Evolutionary conservation across 2,888 invertebrate genomes (phyloP), one percentile per base, ranked within the genome.

Genomic region (Callimorpha dominula): DNA sequence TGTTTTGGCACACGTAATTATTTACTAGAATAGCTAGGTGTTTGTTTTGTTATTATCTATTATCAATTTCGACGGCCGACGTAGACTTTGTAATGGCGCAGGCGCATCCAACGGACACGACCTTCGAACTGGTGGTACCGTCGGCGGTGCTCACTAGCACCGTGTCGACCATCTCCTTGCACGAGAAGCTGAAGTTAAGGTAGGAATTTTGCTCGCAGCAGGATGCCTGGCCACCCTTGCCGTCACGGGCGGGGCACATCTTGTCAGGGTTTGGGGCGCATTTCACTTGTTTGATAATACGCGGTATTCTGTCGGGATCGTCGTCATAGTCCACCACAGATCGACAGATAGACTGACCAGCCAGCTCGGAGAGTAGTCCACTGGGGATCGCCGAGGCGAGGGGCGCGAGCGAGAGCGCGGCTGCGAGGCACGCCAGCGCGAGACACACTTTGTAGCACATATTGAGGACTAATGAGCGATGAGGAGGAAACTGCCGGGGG

Each of bases 271-370:
- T 80, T 20, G 78, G 77, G 43, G 81, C 87, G 79, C 92, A 93
- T 78, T 78, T 81, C 68, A 92, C 79, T 81, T 86, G 82, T 81
- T 92, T 92, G 79, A 93, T 92, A 68, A 82, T 78, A 42, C 85
- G 86, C 74, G 92, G 93, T 71, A 90, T 83, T 17, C 92, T 86
- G 46, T 81, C 75, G 12, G 78, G 73, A 81, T 90, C 71, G 15
- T 76, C 80, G 85, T 92, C 85, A 74, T 84, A 80, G 9, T 77
- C 77, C 78, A 91, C 87, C 63, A 49, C 70, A n/a, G 78, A 76
- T n/a, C 73, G 74, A 62, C 85, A 84, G 62, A 85, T 77, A 54
- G 80, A 76, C 64, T 71, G 70, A 65, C 74, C 71, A 70, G 60
- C 68, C n/a, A 78, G 71, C 40, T 64, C 66, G 15, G 73, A 73